A percentile compares a stretch with the other conserved stretches of the same genome.
Evolutionary conservation across 2,797 vertebrate species (phyloP).

Genomic region (Natrix natrix): DNA sequence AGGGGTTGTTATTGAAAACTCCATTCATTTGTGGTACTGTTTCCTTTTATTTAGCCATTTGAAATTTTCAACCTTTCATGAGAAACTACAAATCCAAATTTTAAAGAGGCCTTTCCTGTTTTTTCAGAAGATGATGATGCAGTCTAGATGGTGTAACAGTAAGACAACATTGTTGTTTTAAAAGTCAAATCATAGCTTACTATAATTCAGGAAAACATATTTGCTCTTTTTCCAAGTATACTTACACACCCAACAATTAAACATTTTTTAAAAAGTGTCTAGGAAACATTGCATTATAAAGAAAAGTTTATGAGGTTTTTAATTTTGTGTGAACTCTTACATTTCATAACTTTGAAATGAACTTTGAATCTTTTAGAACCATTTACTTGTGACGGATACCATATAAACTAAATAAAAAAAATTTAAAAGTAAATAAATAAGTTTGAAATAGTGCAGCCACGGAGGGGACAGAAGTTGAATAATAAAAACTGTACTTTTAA

Average conservation of each 20-base stretch:
- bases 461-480: not conserved
- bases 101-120: conserved; percentile 16
- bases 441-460: not conserved
- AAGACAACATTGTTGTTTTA: conserved; percentile 51
- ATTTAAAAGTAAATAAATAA: not conserved
- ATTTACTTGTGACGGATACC: not conserved
- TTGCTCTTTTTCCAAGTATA: conserved; percentile 65
- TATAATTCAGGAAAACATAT: conserved; percentile 62
- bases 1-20: not conserved
- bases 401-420: not conserved
- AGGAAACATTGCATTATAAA: conserved; percentile 37
- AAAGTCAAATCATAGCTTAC: conserved; percentile 39
- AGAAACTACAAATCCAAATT: conserved; percentile 16
- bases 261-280: conserved; percentile 47
- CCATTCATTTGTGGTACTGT: not conserved
- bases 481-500: not conserved
- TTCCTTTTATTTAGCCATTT: not conserved
- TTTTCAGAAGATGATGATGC: conserved; percentile 18
- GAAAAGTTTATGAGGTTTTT: not conserved
- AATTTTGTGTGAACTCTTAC: not conserved
- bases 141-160: conserved; percentile 47
- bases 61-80: not conserved
- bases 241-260: conserved; percentile 55
- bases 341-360: not conserved
- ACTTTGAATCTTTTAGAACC: not conserved